phyloP scores from a whole-genome alignment of 2,888 invertebrate genomes.

The Cosmopolites sordidus region DNA sequence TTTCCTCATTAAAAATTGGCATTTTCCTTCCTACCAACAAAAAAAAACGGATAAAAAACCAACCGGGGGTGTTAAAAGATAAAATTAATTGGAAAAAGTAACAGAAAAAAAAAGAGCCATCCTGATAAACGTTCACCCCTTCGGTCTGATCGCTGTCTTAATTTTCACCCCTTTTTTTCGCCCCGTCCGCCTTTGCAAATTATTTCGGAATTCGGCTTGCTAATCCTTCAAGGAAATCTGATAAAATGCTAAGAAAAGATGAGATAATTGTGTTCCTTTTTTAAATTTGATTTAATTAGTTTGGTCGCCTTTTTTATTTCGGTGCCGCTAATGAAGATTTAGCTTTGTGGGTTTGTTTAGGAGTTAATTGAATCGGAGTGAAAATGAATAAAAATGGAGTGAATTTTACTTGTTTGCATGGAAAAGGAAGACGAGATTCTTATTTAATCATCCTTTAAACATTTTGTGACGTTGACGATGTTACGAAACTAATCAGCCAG shows the following conservation, averaged over 20 bases:
- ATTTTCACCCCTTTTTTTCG: neutral
- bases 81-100: slow-evolving; percentile 2
- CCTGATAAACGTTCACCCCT: neutral
- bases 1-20: slow-evolving; percentile 4
- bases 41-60: slow-evolving; percentile 1
- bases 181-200: neutral
- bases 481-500: too few relatives aligned
- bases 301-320: too few relatives aligned
- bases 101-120: too few relatives aligned
- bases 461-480: too few relatives aligned
- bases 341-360: too few relatives aligned
- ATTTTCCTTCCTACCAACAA: neutral
- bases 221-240: neutral
- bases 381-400: too few relatives aligned
- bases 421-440: too few relatives aligned
- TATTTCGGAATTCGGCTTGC: neutral
- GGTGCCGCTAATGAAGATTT: too few relatives aligned
- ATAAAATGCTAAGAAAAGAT: neutral
- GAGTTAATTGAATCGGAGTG: too few relatives aligned
- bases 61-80: neutral
- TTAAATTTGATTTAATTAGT: too few relatives aligned
- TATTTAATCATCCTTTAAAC: too few relatives aligned
- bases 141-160: neutral
- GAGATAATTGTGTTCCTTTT: neutral
- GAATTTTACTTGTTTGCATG: too few relatives aligned